Evolutionary conservation across 2,888 invertebrate genomes (phyloP).

Genomic region (Drosophila lacicola): DNA sequence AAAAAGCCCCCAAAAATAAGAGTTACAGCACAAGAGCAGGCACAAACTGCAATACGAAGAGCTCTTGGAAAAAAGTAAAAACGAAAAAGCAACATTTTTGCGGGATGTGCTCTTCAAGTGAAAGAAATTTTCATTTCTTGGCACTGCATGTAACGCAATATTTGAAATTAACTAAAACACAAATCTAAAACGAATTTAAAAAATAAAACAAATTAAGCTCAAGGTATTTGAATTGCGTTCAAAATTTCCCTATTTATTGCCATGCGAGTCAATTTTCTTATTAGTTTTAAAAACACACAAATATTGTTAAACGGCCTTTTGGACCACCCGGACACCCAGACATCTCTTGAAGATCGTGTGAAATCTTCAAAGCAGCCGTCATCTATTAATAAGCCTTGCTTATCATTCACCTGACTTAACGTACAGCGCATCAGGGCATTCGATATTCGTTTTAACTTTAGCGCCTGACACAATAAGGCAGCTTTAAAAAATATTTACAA

Average conservation of each 20-base stretch:
- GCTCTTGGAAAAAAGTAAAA: slow-evolving; percentile 33
- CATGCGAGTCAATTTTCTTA: neutral
- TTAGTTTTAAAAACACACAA: slow-evolving; percentile 6
- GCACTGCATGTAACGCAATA: slow-evolving; percentile 28
- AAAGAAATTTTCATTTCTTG: slow-evolving; percentile 25
- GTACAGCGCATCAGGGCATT: slow-evolving; percentile 55
- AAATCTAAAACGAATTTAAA: neutral
- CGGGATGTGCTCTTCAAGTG: slow-evolving; percentile 56
- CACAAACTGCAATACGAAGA: slow-evolving; percentile 37
- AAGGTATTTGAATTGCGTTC: neutral
- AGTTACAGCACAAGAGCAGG: slow-evolving; percentile 60
- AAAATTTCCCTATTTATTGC: neutral
- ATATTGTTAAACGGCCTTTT: neutral
- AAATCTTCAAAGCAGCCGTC: slow-evolving; percentile 58
- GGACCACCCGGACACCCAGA: slow-evolving; percentile 49
- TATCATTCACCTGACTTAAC: slow-evolving; percentile 41
- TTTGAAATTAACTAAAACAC: neutral
- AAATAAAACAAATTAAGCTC: neutral
- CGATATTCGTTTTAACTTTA: slow-evolving; percentile 69
- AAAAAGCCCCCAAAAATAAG: slow-evolving; percentile 49
- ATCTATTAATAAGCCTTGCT: slow-evolving; percentile 69
- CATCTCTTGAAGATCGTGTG: slow-evolving; percentile 38
- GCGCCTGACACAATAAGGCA: slow-evolving; percentile 63
- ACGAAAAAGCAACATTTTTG: slow-evolving; percentile 44
- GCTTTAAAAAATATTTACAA: slow-evolving; percentile 81